Conservation (phyloP, 2,797 vertebrate genomes). For the Poeciliopsis gracilis region DNA sequence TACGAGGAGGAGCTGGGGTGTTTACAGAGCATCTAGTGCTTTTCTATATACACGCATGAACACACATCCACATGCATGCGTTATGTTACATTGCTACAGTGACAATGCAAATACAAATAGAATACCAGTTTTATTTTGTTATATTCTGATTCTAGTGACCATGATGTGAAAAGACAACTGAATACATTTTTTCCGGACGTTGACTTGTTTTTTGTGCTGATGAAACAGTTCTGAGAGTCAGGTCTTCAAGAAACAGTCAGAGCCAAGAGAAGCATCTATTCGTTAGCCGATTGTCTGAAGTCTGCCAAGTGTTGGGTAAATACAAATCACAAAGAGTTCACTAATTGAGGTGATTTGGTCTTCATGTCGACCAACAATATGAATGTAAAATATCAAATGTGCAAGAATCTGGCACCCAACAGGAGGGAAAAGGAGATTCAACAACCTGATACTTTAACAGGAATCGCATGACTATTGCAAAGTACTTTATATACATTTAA, state of each 20-base stretch:
- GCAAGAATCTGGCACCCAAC: background rate
- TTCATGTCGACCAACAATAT: background rate
- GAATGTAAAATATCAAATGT: background rate
- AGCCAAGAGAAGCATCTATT: background rate
- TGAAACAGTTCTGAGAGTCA: background rate
- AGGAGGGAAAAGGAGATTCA: background rate
- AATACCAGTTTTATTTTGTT: background rate
- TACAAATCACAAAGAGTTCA: background rate
- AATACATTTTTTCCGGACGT: background rate
- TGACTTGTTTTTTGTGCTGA: background rate
- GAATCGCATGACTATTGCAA: background rate
- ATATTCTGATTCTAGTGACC: background rate
- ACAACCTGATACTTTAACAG: background rate
- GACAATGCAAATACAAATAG: background rate
- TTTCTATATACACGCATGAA: constrained; percentile 41
- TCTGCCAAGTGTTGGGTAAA: background rate
- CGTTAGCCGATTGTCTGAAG: background rate
- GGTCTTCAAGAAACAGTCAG: background rate
- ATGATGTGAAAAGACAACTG: background rate
- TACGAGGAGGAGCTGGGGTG: constrained; percentile 63
- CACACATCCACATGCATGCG: constrained; percentile 18
- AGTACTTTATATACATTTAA: background rate
- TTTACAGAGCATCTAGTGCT: constrained; percentile 54
- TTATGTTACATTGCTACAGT: background rate
- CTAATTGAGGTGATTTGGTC: background rate